Evolutionary conservation across 2,797 vertebrate genomes (phyloP), one percentile per base, ranked within the genome.

Genomic region (Rhinoraja longicauda): DNA sequence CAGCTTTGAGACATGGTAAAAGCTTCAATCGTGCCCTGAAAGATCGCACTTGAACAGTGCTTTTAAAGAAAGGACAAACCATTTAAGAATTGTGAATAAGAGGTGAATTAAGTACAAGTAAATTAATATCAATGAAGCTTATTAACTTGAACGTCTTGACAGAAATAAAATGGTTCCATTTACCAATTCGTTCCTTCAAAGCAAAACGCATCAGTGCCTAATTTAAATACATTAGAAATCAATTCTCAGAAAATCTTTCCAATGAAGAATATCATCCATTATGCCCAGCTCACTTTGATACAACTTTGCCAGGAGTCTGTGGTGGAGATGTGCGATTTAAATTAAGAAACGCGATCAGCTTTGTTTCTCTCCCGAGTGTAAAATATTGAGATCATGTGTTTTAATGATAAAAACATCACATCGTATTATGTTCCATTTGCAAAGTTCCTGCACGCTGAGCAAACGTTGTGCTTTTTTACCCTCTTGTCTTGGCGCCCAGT

Each of bases 211-310:
- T 75, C 90, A 92, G 90, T 29, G 29, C 70, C 70, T 73, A 29
- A 53, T 92, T 92, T 53, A 45, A 92, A 92, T 57, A 92, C 70
- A 92, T 57, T 92, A 92, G 45, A 26, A 92, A 53, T 39, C 90
- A 92, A 91, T 21, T 10, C 64, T 53, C 39, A 45, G 67, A 91
- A 91, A 90, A 75, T 75, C 67, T 73, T 75, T 73, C 24, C 36
- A 72, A 92, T 72, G 19, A 75, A 91, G 53, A 39, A 92, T 39
- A 64, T 67, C 59, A 88, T 88, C 32, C 62, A 67, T 88, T 88
- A 36, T 36, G 62, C 29, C n/a, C 29, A 67, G 84, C 62, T 88
- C n/a, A 32, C 19, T 67, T 36, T 36, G 67, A 67, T 88, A 88
- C 59, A 88, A 67, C 59, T 67, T 24, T 88, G 32, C 84, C 29